Percentiles rank a stretch among this genome's conserved stretches.
Evolutionary conservation across 2,797 vertebrate genomes (phyloP).

Genomic region (Rallus crepitans): DNA sequence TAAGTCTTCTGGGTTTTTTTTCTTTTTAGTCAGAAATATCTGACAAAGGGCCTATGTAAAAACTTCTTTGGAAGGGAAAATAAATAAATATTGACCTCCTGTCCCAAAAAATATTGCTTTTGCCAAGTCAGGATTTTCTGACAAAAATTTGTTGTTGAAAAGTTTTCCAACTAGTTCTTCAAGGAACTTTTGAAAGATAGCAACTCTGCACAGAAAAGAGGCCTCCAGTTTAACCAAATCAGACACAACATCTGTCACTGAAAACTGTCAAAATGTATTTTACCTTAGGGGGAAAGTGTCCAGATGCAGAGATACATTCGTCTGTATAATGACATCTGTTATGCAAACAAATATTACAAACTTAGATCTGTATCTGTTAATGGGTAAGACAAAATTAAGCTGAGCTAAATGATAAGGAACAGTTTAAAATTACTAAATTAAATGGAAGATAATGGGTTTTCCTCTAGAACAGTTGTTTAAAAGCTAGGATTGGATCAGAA

Average conservation of each 20-base stretch:
- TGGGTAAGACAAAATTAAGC: background rate
- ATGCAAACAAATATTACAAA: background rate
- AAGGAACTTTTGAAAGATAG: background rate
- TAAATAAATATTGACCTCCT: background rate
- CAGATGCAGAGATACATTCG: background rate
- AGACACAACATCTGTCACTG: background rate
- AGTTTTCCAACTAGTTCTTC: background rate
- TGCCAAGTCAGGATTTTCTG: background rate
- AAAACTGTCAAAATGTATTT: background rate
- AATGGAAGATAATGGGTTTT: background rate
- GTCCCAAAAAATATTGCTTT: background rate
- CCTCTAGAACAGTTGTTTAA: background rate
- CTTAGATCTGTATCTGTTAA: background rate
- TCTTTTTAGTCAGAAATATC: background rate
- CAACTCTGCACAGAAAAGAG: background rate
- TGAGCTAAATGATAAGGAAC: background rate
- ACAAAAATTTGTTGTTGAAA: background rate
- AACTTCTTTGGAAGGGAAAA: background rate
- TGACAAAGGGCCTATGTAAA: background rate
- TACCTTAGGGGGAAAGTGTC: background rate
- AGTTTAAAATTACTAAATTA: conserved; percentile 9
- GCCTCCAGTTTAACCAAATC: background rate
- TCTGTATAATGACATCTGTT: background rate
- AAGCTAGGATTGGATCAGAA: background rate
- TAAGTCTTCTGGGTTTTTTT: background rate